Percentiles rank a stretch among this genome's conserved stretches.
phyloP scores from a whole-genome alignment of 2,113 vertebrate species.

The Leucosticte australis region DNA sequence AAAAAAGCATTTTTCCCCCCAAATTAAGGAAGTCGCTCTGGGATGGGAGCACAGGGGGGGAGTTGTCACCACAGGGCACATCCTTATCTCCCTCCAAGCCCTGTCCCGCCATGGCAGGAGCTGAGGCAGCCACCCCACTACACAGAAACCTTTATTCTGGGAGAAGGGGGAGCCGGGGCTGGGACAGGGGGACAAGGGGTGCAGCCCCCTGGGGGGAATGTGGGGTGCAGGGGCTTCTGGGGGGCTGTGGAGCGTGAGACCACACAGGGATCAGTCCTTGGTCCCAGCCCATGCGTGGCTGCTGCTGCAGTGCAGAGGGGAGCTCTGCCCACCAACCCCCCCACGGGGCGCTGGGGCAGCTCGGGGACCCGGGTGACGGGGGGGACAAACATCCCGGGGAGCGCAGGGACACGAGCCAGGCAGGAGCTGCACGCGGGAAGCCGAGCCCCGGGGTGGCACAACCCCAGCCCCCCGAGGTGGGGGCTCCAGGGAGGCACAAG shows the following conservation, averaged over 20 bases:
- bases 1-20: accelerated
- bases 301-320: background rate
- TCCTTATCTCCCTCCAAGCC: background rate
- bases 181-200: background rate
- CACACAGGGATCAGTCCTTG: background rate
- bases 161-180: background rate
- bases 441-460: background rate
- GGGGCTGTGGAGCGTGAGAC: accelerated
- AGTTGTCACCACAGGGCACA: accelerated
- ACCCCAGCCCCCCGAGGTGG: accelerated
- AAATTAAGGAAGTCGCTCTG: background rate
- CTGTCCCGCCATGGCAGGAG: background rate
- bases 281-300: accelerated
- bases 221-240: accelerated
- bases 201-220: accelerated
- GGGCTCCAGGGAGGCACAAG: background rate
- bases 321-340: background rate
- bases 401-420: background rate
- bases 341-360: accelerated
- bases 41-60: background rate
- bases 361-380: background rate
- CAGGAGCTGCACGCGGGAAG: background rate
- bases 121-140: accelerated
- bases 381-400: background rate
- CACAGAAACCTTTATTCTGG: constrained; percentile 1